These are phyloP conservation scores for Caenorhabditis doughertyi DNA, from an alignment of 2,888 invertebrate species.

Conservation along the genomic window DNA sequence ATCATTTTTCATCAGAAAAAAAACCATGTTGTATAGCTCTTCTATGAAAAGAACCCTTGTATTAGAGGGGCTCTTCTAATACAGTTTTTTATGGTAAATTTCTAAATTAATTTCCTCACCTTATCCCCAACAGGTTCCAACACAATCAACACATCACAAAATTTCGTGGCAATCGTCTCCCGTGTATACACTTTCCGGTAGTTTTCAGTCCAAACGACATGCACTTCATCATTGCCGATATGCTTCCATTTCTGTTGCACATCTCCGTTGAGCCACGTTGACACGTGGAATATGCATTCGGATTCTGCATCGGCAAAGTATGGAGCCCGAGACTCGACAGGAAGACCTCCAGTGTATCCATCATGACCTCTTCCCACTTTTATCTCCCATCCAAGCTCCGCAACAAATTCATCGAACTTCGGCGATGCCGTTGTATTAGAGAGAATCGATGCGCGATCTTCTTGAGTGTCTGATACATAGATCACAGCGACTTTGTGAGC, in stretches of 20 bases:
- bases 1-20: too few relatives aligned
- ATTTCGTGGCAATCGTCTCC: constrained; percentile 98
- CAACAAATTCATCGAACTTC: constrained; percentile 89
- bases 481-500: constrained; percentile 97
- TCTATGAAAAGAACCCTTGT: too few relatives aligned
- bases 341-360: constrained; percentile 94
- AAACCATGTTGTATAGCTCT: too few relatives aligned
- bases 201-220: constrained; percentile 99
- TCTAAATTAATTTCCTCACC: constrained; percentile 31
- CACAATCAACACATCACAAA: constrained; percentile 97
- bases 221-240: constrained; percentile 87
- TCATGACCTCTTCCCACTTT: constrained; percentile 87
- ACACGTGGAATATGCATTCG: constrained; percentile 91
- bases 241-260: constrained; percentile 82
- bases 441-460: constrained; percentile 93
- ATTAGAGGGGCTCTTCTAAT: too few relatives aligned
- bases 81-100: too few relatives aligned
- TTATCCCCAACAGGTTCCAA: constrained; percentile 88
- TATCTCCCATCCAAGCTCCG: constrained; percentile 86
- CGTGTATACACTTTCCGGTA: constrained; percentile 92
- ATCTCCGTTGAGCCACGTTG: constrained; percentile 92
- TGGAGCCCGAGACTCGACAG: constrained; percentile 89
- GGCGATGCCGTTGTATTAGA: constrained; percentile 94
- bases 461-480: constrained; percentile 96
- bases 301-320: constrained; percentile 90